Evolutionary conservation across 2,797 vertebrate genomes (phyloP).

Genomic region (Peromyscus eremicus): DNA sequence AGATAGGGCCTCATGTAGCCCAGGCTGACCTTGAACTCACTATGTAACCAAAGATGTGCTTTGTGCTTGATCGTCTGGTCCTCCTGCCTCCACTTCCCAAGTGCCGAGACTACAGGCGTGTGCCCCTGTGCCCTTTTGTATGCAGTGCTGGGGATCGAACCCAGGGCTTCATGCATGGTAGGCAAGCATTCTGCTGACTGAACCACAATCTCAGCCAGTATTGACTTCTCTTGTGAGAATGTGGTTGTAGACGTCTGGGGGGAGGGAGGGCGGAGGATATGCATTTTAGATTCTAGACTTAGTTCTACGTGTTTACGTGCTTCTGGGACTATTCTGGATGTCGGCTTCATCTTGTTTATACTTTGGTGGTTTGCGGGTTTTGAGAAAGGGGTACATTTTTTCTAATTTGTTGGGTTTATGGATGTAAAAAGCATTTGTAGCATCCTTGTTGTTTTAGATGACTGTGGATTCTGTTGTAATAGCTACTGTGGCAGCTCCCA

Average conservation of each 20-base stretch:
- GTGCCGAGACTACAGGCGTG: not conserved
- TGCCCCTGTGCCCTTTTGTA: not conserved
- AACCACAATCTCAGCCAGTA: not conserved
- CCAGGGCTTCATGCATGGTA: not conserved
- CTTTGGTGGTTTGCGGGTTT: constrained; percentile 4
- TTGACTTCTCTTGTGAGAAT: not conserved
- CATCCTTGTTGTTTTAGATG: not conserved
- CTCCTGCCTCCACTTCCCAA: not conserved
- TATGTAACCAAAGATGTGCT: not conserved
- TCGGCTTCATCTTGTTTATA: not conserved
- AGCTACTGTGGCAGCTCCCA: not conserved
- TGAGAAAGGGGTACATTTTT: not conserved
- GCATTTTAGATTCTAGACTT: not conserved
- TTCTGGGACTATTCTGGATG: not conserved
- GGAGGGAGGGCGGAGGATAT: not conserved
- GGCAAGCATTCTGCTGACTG: not conserved
- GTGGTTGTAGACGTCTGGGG: not conserved
- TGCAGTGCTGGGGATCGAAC: not conserved
- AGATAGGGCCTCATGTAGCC: not conserved
- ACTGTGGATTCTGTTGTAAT: not conserved
- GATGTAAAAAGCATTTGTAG: not conserved
- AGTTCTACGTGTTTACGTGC: not conserved
- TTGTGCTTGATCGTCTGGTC: not conserved
- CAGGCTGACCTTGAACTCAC: not conserved
- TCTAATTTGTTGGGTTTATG: not conserved